Conservation (phyloP, 2,888 invertebrate genomes). For the Allolobophora icterica region DNA sequence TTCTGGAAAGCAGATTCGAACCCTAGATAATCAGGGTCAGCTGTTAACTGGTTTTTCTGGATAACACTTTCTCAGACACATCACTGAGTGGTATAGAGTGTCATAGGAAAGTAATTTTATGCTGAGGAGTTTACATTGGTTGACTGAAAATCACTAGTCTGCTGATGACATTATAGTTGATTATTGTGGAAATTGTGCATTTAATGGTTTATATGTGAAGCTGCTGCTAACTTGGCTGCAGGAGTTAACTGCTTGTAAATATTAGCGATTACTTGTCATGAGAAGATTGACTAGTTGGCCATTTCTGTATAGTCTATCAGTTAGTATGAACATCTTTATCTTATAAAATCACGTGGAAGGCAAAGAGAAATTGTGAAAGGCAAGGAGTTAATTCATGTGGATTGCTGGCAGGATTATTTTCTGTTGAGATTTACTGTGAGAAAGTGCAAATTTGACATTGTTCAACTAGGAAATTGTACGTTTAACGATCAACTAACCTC, state of each 20-base stretch:
- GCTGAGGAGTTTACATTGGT: neutral
- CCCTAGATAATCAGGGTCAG: neutral
- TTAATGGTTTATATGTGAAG: neutral
- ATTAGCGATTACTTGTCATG: neutral
- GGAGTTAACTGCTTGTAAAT: neutral
- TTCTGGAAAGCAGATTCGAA: too few relatives aligned
- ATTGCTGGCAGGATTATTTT: neutral
- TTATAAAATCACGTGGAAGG: neutral
- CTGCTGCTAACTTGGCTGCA: neutral
- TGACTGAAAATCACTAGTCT: neutral
- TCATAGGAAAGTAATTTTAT: neutral
- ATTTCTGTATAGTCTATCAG: neutral
- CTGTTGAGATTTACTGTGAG: neutral
- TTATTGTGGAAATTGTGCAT: neutral
- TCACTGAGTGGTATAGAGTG: neutral
- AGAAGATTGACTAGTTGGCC: neutral
- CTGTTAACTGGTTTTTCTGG: neutral
- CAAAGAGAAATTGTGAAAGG: neutral
- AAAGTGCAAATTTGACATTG: neutral
- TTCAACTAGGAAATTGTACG: slow-evolving; percentile 1
- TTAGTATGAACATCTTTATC: neutral
- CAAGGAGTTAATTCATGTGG: neutral
- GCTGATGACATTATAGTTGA: neutral
- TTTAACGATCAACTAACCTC: neutral
- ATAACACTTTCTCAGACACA: neutral